These are phyloP conservation scores for Ophioderma brevispina DNA, from an alignment of 35 echinoderm and acorn worm species.

Conservation along the genomic window DNA sequence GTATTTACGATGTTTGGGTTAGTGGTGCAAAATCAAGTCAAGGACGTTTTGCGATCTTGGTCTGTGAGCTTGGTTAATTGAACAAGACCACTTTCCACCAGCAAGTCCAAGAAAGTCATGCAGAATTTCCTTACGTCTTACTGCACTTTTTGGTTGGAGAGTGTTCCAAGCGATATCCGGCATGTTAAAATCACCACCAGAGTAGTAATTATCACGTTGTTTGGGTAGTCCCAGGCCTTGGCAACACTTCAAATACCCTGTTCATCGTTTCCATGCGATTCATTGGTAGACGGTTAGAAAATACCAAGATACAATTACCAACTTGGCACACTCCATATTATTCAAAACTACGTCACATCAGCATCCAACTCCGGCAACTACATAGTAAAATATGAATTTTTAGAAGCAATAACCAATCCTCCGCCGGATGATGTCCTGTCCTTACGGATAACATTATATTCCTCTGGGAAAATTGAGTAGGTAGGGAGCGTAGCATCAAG, in stretches of 20 bases:
- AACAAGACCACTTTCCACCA: too few species aligned
- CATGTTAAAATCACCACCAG: background rate
- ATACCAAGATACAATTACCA: conserved; percentile 12
- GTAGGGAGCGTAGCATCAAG: background rate
- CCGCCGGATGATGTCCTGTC: background rate
- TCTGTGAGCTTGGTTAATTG: conserved; percentile 1
- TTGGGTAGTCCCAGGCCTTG: background rate
- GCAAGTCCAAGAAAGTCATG: background rate
- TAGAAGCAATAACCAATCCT: conserved; percentile 40
- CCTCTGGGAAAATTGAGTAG: background rate
- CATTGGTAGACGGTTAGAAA: conserved; percentile 9
- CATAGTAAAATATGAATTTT: background rate
- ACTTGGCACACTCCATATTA: conserved; percentile 17
- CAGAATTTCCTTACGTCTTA: background rate
- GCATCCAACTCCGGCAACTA: background rate
- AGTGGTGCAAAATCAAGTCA: background rate
- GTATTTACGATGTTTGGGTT: background rate
- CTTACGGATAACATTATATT: background rate
- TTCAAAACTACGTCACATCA: background rate
- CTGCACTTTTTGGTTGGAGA: background rate
- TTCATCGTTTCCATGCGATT: background rate
- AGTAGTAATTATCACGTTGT: background rate
- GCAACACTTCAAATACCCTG: background rate
- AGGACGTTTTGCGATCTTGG: background rate
- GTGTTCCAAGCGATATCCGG: background rate